These are phyloP conservation scores for Urocyon cinereoargenteus DNA, from an alignment of 2,797 vertebrate genomes.

Conservation along the genomic window DNA sequence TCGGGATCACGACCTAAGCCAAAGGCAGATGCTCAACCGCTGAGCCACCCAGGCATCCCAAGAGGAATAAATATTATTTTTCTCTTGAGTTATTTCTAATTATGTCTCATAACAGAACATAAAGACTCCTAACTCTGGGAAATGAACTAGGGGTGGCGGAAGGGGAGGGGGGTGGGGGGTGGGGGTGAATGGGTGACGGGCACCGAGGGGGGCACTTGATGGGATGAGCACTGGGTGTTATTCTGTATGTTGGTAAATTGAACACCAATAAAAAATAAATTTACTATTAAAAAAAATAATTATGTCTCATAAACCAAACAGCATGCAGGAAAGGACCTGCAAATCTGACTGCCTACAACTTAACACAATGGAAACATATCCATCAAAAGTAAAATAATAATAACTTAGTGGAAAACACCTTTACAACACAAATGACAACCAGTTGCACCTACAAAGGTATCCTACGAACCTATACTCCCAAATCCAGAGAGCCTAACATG, in stretches of 20 bases:
- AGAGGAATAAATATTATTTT: not conserved
- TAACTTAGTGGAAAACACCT: not conserved
- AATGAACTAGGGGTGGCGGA: too few species aligned
- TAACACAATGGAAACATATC: not conserved
- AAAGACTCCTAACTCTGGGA: too few species aligned
- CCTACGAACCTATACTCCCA: too few species aligned
- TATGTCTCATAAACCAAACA: not conserved
- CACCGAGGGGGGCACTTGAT: too few species aligned
- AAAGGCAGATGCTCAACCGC: too few species aligned
- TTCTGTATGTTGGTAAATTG: too few species aligned
- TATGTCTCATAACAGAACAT: not conserved
- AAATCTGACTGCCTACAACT: not conserved
- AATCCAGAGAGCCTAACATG: not conserved
- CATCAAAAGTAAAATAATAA: not conserved
- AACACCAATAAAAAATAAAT: too few species aligned
- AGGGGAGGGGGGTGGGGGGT: too few species aligned
- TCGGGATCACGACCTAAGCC: too few species aligned
- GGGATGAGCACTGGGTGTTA: too few species aligned
- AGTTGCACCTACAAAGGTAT: not conserved
- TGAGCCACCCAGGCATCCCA: too few species aligned
- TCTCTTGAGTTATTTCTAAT: not conserved
- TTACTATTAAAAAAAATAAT: not conserved
- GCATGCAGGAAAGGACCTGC: not conserved
- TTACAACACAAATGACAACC: not conserved
- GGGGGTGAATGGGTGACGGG: too few species aligned